phyloP scores from a whole-genome alignment of 2,113 vertebrate species.

The Hippolais icterina region DNA sequence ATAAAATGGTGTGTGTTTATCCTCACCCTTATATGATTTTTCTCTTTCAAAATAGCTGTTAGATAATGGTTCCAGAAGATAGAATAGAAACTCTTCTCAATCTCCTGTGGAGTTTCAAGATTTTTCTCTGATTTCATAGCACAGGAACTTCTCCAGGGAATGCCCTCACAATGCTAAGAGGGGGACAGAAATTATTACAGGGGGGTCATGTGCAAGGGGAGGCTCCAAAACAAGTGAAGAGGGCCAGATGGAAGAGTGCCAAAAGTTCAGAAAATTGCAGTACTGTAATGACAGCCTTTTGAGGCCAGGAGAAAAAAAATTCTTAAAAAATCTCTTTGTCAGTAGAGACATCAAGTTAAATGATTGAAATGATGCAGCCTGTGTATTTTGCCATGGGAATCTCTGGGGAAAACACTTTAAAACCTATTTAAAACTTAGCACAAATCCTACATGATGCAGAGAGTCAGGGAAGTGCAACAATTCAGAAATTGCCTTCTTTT shows the following conservation, averaged over 20 bases:
- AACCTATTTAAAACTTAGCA: neutral
- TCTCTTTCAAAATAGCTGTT: neutral
- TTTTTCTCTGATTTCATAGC: neutral
- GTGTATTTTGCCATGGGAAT: neutral
- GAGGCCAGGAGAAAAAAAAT: neutral
- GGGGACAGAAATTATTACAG: neutral
- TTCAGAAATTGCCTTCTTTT: neutral
- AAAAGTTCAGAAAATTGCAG: neutral
- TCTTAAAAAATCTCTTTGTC: neutral
- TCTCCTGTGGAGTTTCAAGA: neutral
- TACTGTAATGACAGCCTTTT: neutral
- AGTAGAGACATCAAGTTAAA: neutral
- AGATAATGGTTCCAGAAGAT: neutral
- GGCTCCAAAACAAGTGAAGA: neutral
- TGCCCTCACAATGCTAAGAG: neutral
- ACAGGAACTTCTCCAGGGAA: neutral
- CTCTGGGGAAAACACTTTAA: neutral
- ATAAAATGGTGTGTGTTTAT: neutral
- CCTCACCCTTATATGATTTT: neutral
- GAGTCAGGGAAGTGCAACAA: neutral
- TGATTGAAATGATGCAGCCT: neutral
- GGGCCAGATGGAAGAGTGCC: neutral
- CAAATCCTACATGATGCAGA: neutral
- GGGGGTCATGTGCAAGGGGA: neutral
- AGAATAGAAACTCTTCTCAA: neutral